Evolutionary conservation across 2,113 vertebrate genomes (phyloP).

Genomic region (Anas platyrhynchos): DNA sequence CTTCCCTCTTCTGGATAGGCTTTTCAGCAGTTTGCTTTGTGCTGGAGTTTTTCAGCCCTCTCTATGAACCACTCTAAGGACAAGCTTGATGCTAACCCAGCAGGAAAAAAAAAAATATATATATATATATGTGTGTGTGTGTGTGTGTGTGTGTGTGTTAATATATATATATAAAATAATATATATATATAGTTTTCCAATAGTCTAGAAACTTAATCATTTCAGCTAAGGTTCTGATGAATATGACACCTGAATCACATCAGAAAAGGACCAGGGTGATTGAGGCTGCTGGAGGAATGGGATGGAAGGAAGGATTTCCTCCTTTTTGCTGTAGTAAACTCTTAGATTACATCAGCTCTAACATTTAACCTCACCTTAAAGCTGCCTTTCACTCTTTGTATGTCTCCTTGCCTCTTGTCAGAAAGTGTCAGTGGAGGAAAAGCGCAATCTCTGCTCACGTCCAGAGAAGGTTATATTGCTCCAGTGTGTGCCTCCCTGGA

Average conservation of each 20-base stretch:
- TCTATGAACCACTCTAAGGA: background rate
- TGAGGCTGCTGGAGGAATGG: background rate
- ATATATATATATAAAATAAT: no score
- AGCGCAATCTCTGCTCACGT: background rate
- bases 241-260: background rate
- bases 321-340: background rate
- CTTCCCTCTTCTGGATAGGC: background rate
- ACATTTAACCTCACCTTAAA: constrained; percentile 12
- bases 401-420: background rate
- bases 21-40: background rate
- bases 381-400: background rate
- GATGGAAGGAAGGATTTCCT: background rate
- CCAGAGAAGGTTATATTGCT: background rate
- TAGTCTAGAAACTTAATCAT: background rate
- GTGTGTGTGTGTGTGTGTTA: no score
- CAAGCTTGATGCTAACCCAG: background rate
- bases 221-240: background rate
- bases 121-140: no score
- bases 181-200: background rate
- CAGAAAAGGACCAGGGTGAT: background rate
- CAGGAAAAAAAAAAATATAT: background rate
- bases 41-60: background rate
- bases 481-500: background rate
- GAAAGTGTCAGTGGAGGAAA: background rate
- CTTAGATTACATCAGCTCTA: background rate